Conservation (phyloP, 2,888 invertebrate species). For the Cerceris ruficornis region DNA sequence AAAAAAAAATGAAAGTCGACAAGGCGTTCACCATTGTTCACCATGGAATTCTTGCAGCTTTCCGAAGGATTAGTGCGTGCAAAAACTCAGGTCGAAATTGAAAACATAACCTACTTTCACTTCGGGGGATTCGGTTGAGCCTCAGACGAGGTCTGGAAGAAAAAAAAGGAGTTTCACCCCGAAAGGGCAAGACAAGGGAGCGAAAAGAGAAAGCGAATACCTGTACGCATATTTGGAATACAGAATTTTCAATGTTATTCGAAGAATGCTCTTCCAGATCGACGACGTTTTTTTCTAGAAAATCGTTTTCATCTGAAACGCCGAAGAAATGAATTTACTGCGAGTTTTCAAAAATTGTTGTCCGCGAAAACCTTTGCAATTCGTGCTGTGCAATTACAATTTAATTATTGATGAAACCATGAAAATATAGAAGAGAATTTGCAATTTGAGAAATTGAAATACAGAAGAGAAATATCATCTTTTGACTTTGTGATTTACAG, state of each 20-base stretch:
- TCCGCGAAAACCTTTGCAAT: no score
- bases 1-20: constrained; percentile 27
- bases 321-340: no score
- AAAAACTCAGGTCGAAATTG: constrained; percentile 62
- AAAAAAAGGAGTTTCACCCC: constrained; percentile 42
- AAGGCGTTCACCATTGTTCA: constrained; percentile 17
- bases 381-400: no score
- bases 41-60: constrained; percentile 20
- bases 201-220: constrained; percentile 55
- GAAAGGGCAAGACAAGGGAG: constrained; percentile 19
- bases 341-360: no score
- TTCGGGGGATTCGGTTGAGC: constrained; percentile 41
- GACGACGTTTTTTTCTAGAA: not conserved
- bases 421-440: no score
- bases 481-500: no score
- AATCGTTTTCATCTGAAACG: no score
- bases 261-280: not conserved
- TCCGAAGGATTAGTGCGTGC: constrained; percentile 33
- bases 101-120: constrained; percentile 72
- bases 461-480: no score
- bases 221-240: constrained; percentile 1
- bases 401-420: no score
- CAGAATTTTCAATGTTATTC: not conserved
- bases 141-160: constrained; percentile 24
- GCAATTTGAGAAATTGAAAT: no score